Evolutionary conservation across 2,888 invertebrate species (phyloP).

Genomic region (Encarsia formosa): DNA sequence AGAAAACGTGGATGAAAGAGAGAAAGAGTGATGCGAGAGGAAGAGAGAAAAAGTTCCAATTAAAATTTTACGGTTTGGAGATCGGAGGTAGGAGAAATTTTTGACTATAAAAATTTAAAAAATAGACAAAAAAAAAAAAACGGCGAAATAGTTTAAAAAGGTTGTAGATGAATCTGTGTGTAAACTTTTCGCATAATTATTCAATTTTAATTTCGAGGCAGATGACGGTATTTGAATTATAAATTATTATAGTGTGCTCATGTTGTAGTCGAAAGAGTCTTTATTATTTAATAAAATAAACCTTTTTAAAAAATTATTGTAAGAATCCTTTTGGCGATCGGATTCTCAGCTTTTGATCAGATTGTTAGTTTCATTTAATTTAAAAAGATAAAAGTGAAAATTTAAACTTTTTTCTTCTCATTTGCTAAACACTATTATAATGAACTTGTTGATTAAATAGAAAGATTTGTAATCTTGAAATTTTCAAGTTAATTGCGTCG

Average conservation of each 20-base stretch:
- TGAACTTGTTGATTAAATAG: background rate
- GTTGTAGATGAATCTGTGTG: slow-evolving; percentile 8
- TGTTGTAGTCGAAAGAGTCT: slow-evolving; percentile 13
- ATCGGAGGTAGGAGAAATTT: slow-evolving; percentile 6
- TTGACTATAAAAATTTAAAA: too few species aligned
- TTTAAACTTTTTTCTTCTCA: background rate
- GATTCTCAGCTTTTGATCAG: too few species aligned
- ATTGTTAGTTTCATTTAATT: too few species aligned
- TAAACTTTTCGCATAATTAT: background rate
- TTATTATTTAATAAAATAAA: too few species aligned
- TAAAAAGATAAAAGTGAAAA: too few species aligned
- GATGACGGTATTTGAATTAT: slow-evolving; percentile 1
- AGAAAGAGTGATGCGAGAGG: slow-evolving; percentile 5
- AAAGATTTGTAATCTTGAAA: too few species aligned
- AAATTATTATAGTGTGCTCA: slow-evolving; percentile 16
- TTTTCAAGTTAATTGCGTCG: too few species aligned
- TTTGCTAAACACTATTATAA: background rate
- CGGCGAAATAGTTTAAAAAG: slow-evolving; percentile 8
- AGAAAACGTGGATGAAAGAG: slow-evolving; percentile 2
- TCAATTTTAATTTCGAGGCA: slow-evolving; percentile 9
- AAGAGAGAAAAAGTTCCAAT: slow-evolving; percentile 13
- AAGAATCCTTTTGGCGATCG: too few species aligned
- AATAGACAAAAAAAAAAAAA: background rate
- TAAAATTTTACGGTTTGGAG: background rate
- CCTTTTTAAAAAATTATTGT: too few species aligned